Conservation (phyloP, 2,888 invertebrate species). For the Tethea ocularis region DNA sequence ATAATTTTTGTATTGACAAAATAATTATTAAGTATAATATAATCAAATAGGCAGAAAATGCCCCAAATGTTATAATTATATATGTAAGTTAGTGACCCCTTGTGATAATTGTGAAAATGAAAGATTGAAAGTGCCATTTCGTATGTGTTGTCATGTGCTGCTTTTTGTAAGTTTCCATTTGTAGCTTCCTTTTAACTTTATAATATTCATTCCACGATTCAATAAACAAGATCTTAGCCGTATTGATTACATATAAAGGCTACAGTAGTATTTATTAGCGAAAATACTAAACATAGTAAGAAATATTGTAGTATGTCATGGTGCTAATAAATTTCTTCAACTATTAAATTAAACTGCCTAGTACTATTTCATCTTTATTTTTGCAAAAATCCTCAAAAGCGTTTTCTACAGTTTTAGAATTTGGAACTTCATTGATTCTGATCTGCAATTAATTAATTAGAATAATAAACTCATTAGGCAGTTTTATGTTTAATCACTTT, state of each 20-base stretch:
- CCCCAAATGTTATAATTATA: conserved; percentile 30
- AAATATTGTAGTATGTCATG: not conserved
- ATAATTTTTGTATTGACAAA: conserved; percentile 10
- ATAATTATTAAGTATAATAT: conserved; percentile 14
- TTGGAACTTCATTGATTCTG: too few relatives aligned
- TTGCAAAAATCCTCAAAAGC: not conserved
- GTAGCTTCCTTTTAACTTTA: not conserved
- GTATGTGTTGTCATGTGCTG: conserved; percentile 33
- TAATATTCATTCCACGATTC: too few relatives aligned
- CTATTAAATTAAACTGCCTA: not conserved
- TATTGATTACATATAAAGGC: not conserved
- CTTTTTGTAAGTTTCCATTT: conserved; percentile 26
- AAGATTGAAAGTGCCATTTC: conserved; percentile 69
- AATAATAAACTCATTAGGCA: too few relatives aligned
- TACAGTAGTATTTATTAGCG: not conserved
- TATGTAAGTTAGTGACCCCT: conserved; percentile 28
- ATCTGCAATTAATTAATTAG: too few relatives aligned
- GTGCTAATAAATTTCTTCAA: not conserved
- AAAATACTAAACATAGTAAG: too few relatives aligned
- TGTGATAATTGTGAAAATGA: conserved; percentile 69
- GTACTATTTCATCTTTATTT: not conserved
- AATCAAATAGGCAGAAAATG: conserved; percentile 29
- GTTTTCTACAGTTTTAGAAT: too few relatives aligned
- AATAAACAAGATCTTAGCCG: too few relatives aligned
- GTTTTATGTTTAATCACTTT: too few relatives aligned